Evolutionary conservation across 2,888 invertebrate genomes (phyloP), one percentile per base, ranked within the genome.

Genomic region (Cataglyphis cursor): DNA sequence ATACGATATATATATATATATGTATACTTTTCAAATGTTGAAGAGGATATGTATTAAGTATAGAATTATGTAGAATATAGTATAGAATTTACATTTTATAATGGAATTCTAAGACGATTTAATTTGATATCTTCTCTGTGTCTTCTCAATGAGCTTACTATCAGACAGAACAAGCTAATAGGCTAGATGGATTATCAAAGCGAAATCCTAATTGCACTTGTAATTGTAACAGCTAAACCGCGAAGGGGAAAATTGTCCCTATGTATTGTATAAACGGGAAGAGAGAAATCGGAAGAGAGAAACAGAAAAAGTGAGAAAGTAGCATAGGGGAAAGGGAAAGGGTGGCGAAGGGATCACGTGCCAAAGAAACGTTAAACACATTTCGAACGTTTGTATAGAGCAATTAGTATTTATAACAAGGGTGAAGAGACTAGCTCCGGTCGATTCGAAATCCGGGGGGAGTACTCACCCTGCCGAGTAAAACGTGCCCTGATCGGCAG

Each of bases 321-420:
- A 57, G 4, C n/a, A 51, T 21, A 59, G 28, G 31, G 28, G 31
- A 38, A 44, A 54, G 54, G 38, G 41, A 59, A 44, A 3, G 31
- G 35, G 31, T 72, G 48, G 48, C n/a, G 59, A 68, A 84, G 74
- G 88, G 73, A 84, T 82, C 86, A 89, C 87, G 90, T 89, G 90
- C 85, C 88, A 85, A 90, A 89, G 87, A 88, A 91, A 92, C 91
- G 91, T 93, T 94, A 91, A 93, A 91, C 89, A 93, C 90, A 91
- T 92, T 93, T 91, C 87, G 88, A 91, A 84, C 91, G 92, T 91
- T 93, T 93, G 92, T 93, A 93, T 91, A 88, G 92, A 92, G 93
- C 92, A 93, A 93, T 94, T 94, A 93, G 93, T 93, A 93, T 93
- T 93, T 93, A 92, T 92, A 93, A 93, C 92, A 91, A 92, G 91